Base-by-base conservation (phyloP, 37 sponge, comb jelly and placozoan species). In the Cliona cf. orientalis region DNA sequence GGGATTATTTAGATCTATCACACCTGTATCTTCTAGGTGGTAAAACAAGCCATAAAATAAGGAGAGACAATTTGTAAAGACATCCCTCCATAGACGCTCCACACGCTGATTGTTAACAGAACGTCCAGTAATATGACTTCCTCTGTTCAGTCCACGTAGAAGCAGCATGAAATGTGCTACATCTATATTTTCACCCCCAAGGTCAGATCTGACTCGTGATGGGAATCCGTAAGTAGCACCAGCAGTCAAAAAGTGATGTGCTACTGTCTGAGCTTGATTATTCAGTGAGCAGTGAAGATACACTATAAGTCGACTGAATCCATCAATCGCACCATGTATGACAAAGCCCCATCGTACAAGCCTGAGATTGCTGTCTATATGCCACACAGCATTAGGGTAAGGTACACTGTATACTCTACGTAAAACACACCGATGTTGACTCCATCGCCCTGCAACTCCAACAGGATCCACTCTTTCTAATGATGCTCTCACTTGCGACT, bases 251-350 rank as follows among this genome's bases (percentile, higher is more conserved):
- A 89, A 89, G 11, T 2, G 46, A 9, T 55, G 11, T 38, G 83
- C 56, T 1, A 89, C 90, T 35, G 84, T 89, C 3, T 6, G 38
- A 62, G 84, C 60, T 42, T 36, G 5, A 42, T 89, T 89, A 68
- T 89, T 83, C 29, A 71, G 62, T 5, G 79, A 33, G 21, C 58
- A 42, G 4, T n/a, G 5, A 19, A 89, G 79, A 60, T 84, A 89
- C 2, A 78, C 72, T 2, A 79, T 46, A 23, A 89, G 67, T 37
- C 90, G 58, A 36, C 76, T 72, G 42, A 39, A 89, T 26, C 84
- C 90, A 72, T 89, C 90, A 36, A 89, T 43, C 2, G 70, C 78
- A 3, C 84, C 90, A 84, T 89, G 90, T 3, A 89, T 72, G 5
- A 89, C 84, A 58, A 89, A 39, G 23, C 76, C 36, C 89, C 89